Evolutionary conservation across 2,888 invertebrate species (phyloP), one percentile per base, ranked within the genome.

Genomic region (Celastrina argiolus): DNA sequence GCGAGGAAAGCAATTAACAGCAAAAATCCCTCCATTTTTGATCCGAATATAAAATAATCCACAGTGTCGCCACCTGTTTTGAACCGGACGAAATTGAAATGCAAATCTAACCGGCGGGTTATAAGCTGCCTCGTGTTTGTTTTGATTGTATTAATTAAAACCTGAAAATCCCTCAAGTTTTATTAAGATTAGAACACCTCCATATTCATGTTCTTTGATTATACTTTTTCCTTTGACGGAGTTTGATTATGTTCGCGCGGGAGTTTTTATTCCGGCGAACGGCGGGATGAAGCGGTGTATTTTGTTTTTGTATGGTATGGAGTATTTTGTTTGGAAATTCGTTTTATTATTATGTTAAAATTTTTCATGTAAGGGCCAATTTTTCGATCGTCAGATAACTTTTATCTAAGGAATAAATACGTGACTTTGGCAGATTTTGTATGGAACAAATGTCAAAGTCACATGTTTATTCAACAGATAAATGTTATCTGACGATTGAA

Each of bases 71-170:
- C 65, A 65, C 65, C 65, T 65, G 65, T 56, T 58, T 64, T 65
- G 41, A 41, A 65, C 58, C 22, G 56, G 28, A 39, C 36, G 31
- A 39, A 65, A 70, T 70, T 69, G 66, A 72, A 69, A 73, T 71
- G 69, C 66, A 69, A 80, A 73, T 81, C 77, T 81, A 56, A 45
- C 80, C 76, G 82, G 81, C 59, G n/a, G 64, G 71, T 75, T 76
- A 75, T 81, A 86, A 88, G 81, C 87, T 83, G 80, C 77, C 76
- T 76, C 74, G 81, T 83, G 85, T 88, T 91, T 91, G 88, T 89
- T 90, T 90, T 90, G 91, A 91, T 91, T 90, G 90, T 87, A 90
- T 91, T 91, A 90, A 91, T 90, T 90, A 90, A 88, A 85, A 83
- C 79, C 79, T 80, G 74, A 76, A 81, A 79, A 56, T 39, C 83